These are phyloP conservation scores for Sula dactylatra DNA, from an alignment of 2,113 vertebrate genomes.

Conservation along the genomic window DNA sequence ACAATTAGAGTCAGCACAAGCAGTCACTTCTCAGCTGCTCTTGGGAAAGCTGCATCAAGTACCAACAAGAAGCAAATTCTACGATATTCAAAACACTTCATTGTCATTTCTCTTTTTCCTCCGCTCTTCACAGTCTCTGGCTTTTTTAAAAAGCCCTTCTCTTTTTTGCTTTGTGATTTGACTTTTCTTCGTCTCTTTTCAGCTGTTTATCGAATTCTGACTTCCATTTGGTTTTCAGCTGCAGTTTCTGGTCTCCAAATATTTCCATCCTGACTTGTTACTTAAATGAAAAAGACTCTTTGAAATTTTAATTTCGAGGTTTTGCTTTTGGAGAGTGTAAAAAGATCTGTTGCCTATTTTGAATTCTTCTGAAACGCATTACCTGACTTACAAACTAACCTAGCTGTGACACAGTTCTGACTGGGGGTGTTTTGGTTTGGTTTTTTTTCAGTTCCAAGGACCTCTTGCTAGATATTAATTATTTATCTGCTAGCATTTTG, in stretches of 20 bases:
- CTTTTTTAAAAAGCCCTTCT: background rate
- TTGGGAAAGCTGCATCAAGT: background rate
- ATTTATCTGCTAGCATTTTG: constrained; percentile 45
- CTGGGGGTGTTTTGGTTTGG: no score
- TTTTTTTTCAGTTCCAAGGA: background rate
- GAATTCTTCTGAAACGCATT: constrained; percentile 19
- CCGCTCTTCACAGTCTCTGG: background rate
- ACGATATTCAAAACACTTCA: background rate
- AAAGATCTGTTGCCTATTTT: background rate
- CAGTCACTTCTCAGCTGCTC: background rate
- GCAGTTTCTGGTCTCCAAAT: constrained; percentile 5
- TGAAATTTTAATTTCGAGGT: constrained; percentile 11
- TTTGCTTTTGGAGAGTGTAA: constrained; percentile 1
- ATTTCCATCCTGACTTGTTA: background rate
- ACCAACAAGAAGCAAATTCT: background rate
- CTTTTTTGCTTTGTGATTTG: background rate
- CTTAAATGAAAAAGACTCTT: background rate
- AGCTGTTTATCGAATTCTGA: background rate
- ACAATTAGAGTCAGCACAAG: background rate
- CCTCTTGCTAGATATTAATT: constrained; percentile 29
- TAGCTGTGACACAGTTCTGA: background rate
- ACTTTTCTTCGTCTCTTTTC: background rate
- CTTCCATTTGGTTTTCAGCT: background rate
- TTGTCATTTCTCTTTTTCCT: background rate
- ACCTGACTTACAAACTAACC: background rate